phyloP scores from a whole-genome alignment of 2,888 invertebrate genomes.

The Pinctada fucata region DNA sequence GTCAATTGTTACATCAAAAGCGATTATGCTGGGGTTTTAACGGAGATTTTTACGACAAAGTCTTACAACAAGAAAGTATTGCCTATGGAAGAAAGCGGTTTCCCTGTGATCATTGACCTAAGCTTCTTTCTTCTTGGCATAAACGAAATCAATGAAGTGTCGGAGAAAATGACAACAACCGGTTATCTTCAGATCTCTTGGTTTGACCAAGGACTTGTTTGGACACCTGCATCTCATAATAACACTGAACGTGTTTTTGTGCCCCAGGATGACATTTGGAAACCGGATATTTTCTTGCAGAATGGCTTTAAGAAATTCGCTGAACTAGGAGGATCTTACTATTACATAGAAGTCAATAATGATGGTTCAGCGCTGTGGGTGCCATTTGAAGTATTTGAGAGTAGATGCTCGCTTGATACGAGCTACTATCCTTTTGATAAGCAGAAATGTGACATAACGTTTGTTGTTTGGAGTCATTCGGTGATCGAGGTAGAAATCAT shows the following conservation, averaged over 20 bases:
- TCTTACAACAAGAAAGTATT: slow-evolving; percentile 50
- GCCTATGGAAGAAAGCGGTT: slow-evolving; percentile 45
- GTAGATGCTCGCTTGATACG: slow-evolving; percentile 49
- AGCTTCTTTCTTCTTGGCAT: slow-evolving; percentile 47
- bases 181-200: slow-evolving; percentile 49
- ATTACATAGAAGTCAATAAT: slow-evolving; percentile 34
- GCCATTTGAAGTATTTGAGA: slow-evolving; percentile 53
- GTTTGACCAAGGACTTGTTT: slow-evolving; percentile 46
- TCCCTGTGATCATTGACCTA: slow-evolving; percentile 18
- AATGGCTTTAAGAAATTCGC: slow-evolving; percentile 50
- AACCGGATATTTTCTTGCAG: slow-evolving; percentile 52
- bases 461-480: slow-evolving; percentile 54
- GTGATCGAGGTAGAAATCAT: slow-evolving; percentile 38
- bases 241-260: slow-evolving; percentile 40
- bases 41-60: slow-evolving; percentile 40
- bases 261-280: slow-evolving; percentile 52
- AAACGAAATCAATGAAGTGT: slow-evolving; percentile 51
- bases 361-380: slow-evolving; percentile 43
- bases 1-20: neutral
- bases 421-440: slow-evolving; percentile 54
- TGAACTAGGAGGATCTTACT: slow-evolving; percentile 47
- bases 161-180: slow-evolving; percentile 51
- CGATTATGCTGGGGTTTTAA: neutral
- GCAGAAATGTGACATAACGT: slow-evolving; percentile 52
- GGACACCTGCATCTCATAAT: slow-evolving; percentile 40